These are phyloP conservation scores for Watsonalla binaria DNA, from an alignment of 2,888 invertebrate genomes.

Conservation along the genomic window DNA sequence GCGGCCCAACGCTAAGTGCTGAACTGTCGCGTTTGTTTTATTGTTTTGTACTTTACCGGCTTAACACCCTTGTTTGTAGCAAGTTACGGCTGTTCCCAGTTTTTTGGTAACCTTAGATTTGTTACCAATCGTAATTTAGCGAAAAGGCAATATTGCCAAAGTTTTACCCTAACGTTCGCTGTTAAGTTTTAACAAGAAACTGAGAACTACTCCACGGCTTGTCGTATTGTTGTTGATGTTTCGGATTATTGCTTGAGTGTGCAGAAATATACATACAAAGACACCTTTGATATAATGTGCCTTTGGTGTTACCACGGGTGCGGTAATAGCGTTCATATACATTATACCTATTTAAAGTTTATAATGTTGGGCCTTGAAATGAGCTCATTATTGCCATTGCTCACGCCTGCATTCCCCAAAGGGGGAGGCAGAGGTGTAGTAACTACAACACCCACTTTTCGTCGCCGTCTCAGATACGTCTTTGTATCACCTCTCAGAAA, in stretches of 20 bases:
- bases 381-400: too few relatives aligned
- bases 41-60: slow-evolving; percentile 49
- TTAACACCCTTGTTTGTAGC: slow-evolving; percentile 62
- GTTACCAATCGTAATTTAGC: slow-evolving; percentile 47
- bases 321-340: too few relatives aligned
- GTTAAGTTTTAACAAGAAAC: slow-evolving; percentile 5
- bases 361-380: too few relatives aligned
- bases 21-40: slow-evolving; percentile 57
- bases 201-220: neutral
- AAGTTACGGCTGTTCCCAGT: slow-evolving; percentile 41
- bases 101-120: slow-evolving; percentile 55
- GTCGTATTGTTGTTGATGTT: neutral
- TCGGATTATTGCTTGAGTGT: too few relatives aligned
- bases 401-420: too few relatives aligned
- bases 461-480: too few relatives aligned
- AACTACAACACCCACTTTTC: too few relatives aligned
- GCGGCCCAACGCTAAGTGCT: slow-evolving; percentile 42
- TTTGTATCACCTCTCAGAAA: too few relatives aligned
- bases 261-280: neutral
- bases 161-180: slow-evolving; percentile 23
- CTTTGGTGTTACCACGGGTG: too few relatives aligned
- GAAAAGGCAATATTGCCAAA: slow-evolving; percentile 56
- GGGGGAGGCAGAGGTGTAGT: too few relatives aligned
- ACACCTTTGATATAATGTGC: neutral
- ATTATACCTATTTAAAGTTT: too few relatives aligned